A percentile compares a stretch with the other conserved stretches of the same genome.
These are phyloP conservation scores for Halocynthia aurantium DNA, from an alignment of 23 tunicate species.

Conservation along the genomic window DNA sequence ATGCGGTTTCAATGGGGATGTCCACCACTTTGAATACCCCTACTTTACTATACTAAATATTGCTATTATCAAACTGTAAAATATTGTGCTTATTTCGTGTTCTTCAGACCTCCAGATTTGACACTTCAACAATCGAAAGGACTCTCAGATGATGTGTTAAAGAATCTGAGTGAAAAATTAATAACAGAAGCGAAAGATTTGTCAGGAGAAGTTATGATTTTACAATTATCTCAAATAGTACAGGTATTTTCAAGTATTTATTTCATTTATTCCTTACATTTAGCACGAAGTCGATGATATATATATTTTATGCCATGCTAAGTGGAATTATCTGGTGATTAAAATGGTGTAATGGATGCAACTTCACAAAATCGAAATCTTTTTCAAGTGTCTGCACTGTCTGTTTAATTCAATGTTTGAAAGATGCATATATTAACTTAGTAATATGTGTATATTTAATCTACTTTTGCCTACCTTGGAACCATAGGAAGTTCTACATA, in stretches of 20 bases:
- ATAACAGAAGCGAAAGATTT: conserved; percentile 31
- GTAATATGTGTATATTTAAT: neutral
- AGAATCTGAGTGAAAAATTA: conserved; percentile 19
- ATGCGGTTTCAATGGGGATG: too few relatives aligned
- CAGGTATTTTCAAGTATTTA: conserved; percentile 24
- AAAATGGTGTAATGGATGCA: too few relatives aligned
- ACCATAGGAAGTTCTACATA: conserved; percentile 59
- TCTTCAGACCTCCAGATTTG: conserved; percentile 48
- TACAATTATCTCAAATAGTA: conserved; percentile 43
- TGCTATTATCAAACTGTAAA: neutral
- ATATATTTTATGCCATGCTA: too few relatives aligned
- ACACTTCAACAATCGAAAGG: conserved; percentile 56
- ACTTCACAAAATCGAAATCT: neutral
- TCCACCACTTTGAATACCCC: too few relatives aligned
- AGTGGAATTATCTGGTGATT: too few relatives aligned
- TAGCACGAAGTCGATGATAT: too few relatives aligned
- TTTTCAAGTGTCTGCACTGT: neutral
- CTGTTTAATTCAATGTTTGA: neutral
- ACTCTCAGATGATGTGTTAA: conserved; percentile 40
- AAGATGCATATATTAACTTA: neutral
- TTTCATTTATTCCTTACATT: neutral
- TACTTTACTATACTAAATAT: neutral
- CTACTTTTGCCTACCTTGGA: neutral
- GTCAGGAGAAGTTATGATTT: conserved; percentile 85
- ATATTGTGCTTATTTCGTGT: neutral